Conservation (phyloP, 2,888 invertebrate species). For the Tenodera sinensis region DNA sequence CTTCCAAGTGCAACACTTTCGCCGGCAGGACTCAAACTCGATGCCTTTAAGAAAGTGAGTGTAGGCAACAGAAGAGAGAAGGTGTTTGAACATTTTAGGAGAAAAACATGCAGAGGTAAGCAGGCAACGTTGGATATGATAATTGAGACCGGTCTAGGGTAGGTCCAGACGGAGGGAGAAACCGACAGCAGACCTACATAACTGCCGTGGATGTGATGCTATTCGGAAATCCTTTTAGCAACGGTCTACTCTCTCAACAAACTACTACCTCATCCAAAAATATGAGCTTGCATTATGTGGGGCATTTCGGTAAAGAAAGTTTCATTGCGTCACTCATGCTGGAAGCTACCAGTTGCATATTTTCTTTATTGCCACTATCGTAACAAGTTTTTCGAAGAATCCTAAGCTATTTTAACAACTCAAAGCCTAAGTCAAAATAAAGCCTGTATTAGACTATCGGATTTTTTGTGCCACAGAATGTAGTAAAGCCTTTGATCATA, state of each 20-base stretch:
- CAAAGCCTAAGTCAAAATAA: too few species aligned
- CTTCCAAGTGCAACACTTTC: too few species aligned
- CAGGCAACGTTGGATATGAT: neutral
- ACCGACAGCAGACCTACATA: neutral
- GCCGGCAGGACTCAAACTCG: too few species aligned
- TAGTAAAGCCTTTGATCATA: too few species aligned
- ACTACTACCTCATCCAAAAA: neutral
- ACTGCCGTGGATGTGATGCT: neutral
- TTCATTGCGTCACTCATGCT: neutral
- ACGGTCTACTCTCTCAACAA: neutral
- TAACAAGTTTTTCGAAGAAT: too few species aligned
- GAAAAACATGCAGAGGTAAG: neutral
- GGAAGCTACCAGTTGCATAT: too few species aligned
- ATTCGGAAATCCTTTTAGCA: slow-evolving; percentile 7
- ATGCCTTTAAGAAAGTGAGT: too few species aligned
- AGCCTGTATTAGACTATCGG: too few species aligned
- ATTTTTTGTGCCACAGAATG: too few species aligned
- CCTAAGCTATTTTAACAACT: too few species aligned
- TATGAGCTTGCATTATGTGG: neutral
- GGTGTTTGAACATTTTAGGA: neutral
- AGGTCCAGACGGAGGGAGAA: neutral
- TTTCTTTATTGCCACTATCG: too few species aligned
- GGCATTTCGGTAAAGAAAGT: neutral
- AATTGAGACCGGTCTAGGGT: neutral
- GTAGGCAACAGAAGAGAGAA: neutral